These are phyloP conservation scores for Brachypodius melanocephalos DNA, from an alignment of 2,113 vertebrate genomes.

Conservation along the genomic window DNA sequence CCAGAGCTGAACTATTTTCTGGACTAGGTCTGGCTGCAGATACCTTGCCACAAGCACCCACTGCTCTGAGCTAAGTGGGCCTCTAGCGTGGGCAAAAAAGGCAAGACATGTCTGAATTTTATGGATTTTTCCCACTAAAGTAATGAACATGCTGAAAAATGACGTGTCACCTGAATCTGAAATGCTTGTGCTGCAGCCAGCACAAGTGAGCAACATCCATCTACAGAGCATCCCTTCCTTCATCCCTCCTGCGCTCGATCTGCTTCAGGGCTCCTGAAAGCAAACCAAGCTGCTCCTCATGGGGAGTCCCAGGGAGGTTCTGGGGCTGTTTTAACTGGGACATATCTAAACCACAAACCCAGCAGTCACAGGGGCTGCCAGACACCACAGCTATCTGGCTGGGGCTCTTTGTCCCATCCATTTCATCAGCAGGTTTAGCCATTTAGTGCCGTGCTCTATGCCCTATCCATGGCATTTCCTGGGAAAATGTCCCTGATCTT, in stretches of 20 bases:
- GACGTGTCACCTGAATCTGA: background rate
- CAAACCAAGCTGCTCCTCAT: background rate
- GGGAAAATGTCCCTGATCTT: background rate
- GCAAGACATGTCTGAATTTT: background rate
- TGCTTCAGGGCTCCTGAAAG: background rate
- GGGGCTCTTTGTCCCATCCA: background rate
- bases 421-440: background rate
- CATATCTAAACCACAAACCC: background rate
- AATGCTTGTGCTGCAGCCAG: background rate
- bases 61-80: background rate
- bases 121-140: background rate
- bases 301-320: background rate
- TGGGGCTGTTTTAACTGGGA: background rate
- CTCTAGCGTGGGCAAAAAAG: background rate
- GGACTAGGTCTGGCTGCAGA: background rate
- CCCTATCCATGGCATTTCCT: background rate
- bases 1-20: background rate
- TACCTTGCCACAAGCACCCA: background rate
- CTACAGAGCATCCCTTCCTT: background rate
- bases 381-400: background rate
- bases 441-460: fast-evolving
- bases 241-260: background rate
- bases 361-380: background rate
- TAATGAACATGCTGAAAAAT: background rate
- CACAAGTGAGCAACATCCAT: background rate